Evolutionary conservation across 2,888 invertebrate genomes (phyloP), one percentile per base, ranked within the genome.

Genomic region (Drosophila parthenogenetica): DNA sequence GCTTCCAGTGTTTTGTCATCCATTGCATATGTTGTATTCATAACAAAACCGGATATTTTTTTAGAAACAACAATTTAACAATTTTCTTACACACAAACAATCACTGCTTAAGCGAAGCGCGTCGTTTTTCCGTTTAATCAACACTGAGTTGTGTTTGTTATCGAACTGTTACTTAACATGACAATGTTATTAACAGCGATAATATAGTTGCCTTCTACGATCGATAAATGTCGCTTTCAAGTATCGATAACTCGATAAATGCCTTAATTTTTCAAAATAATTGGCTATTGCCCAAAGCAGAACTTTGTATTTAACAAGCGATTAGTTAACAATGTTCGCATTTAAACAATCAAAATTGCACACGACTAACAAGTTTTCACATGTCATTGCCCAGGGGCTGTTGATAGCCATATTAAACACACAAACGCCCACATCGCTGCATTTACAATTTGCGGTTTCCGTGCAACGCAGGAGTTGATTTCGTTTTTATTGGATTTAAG

Each of bases 1-100:
- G 67, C 53, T 10, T 90, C 81, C 13, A 88, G 71, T n/a, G 73
- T 79, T 4, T 69, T 43, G 16, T 63, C 58, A 13, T 25, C 35
- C 10, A 29, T 37, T 22, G 35, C 13, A 43, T 17, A n/a, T 16
- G 53, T 13, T 17, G 22, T 29, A n/a, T 48, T 29, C 49, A 77
- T 58, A 17, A 13, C 10, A 5, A 5, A 8, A 22, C 1, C 22
- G 5, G n/a, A 22, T 43, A 3, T 35, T 50, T n/a, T 57, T 57
- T 55, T 42, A n/a, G 19, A 8, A 1, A 29, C 54, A 17, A n/a
- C 13, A 40, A 29, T 32, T 54, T 45, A 39, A 14, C 22, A 8
- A 40, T 16, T 40, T 37, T 51, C 4, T 16, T 40, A 11, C 16
- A 43, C 43, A 58, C 39, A 62, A 62, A 51, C 53, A 69, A 64